Conservation (phyloP, 2,113 vertebrate genomes). For the Crotalus helleri region DNA sequence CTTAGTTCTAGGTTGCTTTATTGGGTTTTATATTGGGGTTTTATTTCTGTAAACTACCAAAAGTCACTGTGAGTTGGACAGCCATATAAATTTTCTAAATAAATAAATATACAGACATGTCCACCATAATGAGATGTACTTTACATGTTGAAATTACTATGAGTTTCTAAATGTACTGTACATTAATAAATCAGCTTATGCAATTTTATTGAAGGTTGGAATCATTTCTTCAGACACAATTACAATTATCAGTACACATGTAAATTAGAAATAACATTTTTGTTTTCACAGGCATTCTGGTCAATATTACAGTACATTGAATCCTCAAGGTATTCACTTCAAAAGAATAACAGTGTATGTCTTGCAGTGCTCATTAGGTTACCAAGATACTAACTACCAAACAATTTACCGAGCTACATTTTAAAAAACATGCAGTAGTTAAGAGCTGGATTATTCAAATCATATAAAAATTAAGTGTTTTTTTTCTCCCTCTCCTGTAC, state of each 20-base stretch:
- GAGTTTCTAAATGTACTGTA: neutral
- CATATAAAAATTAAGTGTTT: neutral
- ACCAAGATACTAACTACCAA: slow-evolving; percentile 68
- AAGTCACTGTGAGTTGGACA: neutral
- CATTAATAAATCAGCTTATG: neutral
- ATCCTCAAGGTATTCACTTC: slow-evolving; percentile 47
- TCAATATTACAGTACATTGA: slow-evolving; percentile 25
- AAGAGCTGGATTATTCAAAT: neutral
- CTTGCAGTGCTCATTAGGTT: slow-evolving; percentile 66
- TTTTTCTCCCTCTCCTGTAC: neutral
- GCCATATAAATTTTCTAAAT: neutral
- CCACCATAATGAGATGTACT: neutral
- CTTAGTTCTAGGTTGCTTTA: neutral
- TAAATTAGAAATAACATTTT: slow-evolving; percentile 14
- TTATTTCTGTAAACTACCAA: neutral
- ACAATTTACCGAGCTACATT: slow-evolving; percentile 49
- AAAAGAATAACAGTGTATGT: slow-evolving; percentile 50
- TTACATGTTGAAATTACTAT: neutral
- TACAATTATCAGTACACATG: slow-evolving; percentile 9
- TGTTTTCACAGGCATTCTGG: slow-evolving; percentile 35
- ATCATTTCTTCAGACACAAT: neutral
- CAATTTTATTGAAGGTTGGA: neutral
- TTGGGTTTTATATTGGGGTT: neutral
- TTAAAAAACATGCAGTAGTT: neutral
- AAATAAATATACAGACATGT: neutral